Evolutionary conservation across 2,113 vertebrate genomes (phyloP), one percentile per base, ranked within the genome.

Genomic region (Paramisgurnus dabryanus): DNA sequence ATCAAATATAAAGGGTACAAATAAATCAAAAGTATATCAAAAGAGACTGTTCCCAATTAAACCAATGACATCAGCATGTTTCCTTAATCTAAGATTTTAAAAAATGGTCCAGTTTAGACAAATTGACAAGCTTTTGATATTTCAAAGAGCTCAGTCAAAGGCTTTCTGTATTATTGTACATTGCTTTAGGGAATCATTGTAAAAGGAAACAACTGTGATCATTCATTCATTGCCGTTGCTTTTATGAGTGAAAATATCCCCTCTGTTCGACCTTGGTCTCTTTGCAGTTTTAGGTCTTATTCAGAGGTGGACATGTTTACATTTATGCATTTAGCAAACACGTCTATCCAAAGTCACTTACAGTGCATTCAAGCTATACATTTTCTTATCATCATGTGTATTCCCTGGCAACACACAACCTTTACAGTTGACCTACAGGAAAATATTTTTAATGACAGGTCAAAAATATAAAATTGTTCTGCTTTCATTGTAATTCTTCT

Each of bases 171-270:
- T 58, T 18, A 41, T 55, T 57, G 18, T 39, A 72, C 49, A 57
- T 49, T 72, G 53, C 70, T 73, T 73, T 58, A 73, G 70, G 53
- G 34, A 15, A 49, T 53, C 49, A 1, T 13, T 34, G 47, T n/a
- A 55, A 71, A 22, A 70, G 49, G 68, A 39, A 55, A 22, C 27
- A 50, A 60, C 17, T 60, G 34, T 73, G 70, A 73, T 60, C 70
- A 73, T 41, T 73, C 70, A 73, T 73, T 73, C 39, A 73, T 73
- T 73, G 40, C 70, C 1, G 17, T 17, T 1, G 11, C 70, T 73
- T 60, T 39, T 73, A 18, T 22, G 34, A 60, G 55, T 34, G 58
- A 60, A 60, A 73, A 60, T 58, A 73, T 60, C 58, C 41, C 39
- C 53, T 60, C 10, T 43, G 70, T 60, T 73, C 17, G 18, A 17